These are phyloP conservation scores for Trissolcus basalis DNA, from an alignment of 1,140 invertebrate species.

Conservation along the genomic window DNA sequence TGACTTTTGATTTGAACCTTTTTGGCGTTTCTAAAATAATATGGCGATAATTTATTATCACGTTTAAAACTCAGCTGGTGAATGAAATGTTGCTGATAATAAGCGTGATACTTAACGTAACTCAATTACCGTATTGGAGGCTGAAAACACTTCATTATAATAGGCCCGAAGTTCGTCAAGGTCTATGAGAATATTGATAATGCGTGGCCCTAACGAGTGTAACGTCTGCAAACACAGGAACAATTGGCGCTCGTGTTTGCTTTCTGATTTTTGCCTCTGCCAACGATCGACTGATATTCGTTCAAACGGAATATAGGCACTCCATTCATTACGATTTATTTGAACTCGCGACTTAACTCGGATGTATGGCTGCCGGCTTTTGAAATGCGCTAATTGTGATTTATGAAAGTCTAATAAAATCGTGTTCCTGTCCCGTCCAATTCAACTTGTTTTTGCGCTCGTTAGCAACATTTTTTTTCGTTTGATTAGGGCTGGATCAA, in stretches of 20 bases:
- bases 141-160: too few relatives aligned
- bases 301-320: constrained; percentile 34
- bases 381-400: constrained; percentile 42
- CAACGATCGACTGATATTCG: constrained; percentile 35
- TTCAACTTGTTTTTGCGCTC: too few relatives aligned
- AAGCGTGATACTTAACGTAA: too few relatives aligned
- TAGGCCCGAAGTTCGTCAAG: constrained; percentile 6
- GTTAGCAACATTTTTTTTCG: too few relatives aligned
- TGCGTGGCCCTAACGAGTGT: constrained; percentile 26
- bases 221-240: constrained; percentile 37
- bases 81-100: too few relatives aligned
- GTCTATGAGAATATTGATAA: constrained; percentile 38
- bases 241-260: constrained; percentile 18
- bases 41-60: too few relatives aligned
- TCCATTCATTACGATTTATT: constrained; percentile 54
- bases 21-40: too few relatives aligned
- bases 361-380: constrained; percentile 29
- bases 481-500: too few relatives aligned
- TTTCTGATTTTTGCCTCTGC: constrained; percentile 25
- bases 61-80: too few relatives aligned
- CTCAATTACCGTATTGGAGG: too few relatives aligned
- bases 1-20: too few relatives aligned
- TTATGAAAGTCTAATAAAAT: constrained; percentile 11
- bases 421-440: too few relatives aligned
- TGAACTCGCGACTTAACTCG: constrained; percentile 34